A percentile compares a stretch with the other conserved stretches of the same genome.
These are phyloP conservation scores for Iselma pallidipennis DNA, from an alignment of 2,888 invertebrate genomes.

Conservation along the genomic window DNA sequence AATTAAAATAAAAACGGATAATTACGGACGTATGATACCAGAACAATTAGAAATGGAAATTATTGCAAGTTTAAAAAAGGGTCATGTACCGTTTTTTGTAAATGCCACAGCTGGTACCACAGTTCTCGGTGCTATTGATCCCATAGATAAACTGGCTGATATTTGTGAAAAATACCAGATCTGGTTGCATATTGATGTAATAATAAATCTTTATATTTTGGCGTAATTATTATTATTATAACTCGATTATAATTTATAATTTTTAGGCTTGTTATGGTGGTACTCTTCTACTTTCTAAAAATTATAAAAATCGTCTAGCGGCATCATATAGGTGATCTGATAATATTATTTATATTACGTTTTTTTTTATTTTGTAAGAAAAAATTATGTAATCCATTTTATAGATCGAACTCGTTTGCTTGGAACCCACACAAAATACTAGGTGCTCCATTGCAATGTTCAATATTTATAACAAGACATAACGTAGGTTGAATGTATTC, in stretches of 20 bases:
- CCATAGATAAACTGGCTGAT: constrained; percentile 67
- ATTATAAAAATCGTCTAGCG: constrained; percentile 19
- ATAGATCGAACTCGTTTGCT: constrained; percentile 73
- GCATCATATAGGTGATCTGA: constrained; percentile 31
- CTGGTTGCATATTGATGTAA: constrained; percentile 85
- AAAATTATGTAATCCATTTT: constrained; percentile 18
- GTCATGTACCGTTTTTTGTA: constrained; percentile 68
- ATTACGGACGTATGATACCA: constrained; percentile 68
- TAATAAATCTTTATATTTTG: constrained; percentile 34
- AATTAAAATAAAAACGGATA: constrained; percentile 68
- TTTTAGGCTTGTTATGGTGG: constrained; percentile 31
- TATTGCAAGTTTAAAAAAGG: constrained; percentile 53
- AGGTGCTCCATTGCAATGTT: constrained; percentile 79
- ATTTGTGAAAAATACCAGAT: constrained; percentile 69
- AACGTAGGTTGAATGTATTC: constrained; percentile 46
- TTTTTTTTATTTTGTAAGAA: constrained; percentile 3
- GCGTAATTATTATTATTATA: neutral
- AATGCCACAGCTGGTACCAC: constrained; percentile 82
- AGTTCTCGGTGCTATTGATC: constrained; percentile 82
- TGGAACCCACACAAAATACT: constrained; percentile 90
- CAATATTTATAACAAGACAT: constrained; percentile 67
- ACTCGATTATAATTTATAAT: constrained; percentile 17
- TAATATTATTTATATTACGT: constrained; percentile 46
- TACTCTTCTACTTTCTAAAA: constrained; percentile 26
- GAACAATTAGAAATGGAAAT: constrained; percentile 65